Evolutionary conservation across 2,113 vertebrate species (phyloP).

Genomic region (Onychostoma macrolepis): DNA sequence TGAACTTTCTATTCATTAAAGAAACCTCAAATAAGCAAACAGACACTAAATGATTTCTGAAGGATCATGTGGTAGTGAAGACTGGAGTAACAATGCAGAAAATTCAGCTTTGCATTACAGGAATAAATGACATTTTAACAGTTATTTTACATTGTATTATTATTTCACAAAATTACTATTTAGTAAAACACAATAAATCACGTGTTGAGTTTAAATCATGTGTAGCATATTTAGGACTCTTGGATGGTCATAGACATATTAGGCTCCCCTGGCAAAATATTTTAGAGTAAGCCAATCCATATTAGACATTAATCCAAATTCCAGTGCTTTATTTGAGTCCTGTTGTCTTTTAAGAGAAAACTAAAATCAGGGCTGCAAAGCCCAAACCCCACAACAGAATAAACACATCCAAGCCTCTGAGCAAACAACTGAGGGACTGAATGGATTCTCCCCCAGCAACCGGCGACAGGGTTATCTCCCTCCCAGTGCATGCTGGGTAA

Average conservation of each 20-base stretch:
- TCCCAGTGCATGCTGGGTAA: conserved; percentile 47
- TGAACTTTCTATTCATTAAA: too few relatives aligned
- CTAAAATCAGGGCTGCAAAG: not conserved
- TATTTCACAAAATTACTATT: too few relatives aligned
- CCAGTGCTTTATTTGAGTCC: not conserved
- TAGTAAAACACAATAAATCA: too few relatives aligned
- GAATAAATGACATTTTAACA: too few relatives aligned
- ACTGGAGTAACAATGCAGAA: too few relatives aligned
- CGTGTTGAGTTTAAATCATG: not conserved
- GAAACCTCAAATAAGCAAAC: too few relatives aligned
- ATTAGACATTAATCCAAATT: not conserved
- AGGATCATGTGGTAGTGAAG: too few relatives aligned
- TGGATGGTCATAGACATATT: not conserved
- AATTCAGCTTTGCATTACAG: too few relatives aligned
- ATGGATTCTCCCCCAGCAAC: not conserved
- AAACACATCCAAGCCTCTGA: not conserved
- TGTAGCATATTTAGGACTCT: not conserved
- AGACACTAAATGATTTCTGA: too few relatives aligned
- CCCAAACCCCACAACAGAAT: not conserved
- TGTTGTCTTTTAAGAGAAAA: not conserved
- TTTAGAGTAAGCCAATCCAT: not conserved
- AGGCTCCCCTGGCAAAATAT: not conserved
- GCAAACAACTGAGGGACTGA: not conserved
- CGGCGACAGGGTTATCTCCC: not conserved
- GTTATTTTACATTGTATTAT: too few relatives aligned